A percentile compares a stretch with the other conserved stretches of the same genome.
phyloP scores from a whole-genome alignment of 2,888 invertebrate species.

The Geophilus truncorum region DNA sequence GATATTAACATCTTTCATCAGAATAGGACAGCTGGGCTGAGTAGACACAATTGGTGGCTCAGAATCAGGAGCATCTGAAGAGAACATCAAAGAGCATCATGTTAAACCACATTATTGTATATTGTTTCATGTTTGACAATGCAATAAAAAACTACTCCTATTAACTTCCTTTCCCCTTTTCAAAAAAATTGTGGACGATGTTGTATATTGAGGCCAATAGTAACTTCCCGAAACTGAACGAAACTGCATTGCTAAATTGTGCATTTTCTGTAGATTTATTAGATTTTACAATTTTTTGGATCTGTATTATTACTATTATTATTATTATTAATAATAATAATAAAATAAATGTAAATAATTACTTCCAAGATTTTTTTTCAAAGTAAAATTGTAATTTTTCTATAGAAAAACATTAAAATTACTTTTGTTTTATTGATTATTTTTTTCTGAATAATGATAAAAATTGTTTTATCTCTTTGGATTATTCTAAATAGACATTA shows the following conservation, averaged over 20 bases:
- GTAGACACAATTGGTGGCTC: slow-evolving; percentile 86
- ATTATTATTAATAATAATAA: too few species aligned
- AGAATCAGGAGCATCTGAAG: too few species aligned
- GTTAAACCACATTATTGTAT: background rate
- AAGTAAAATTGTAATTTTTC: background rate
- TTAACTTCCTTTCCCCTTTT: background rate
- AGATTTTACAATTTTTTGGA: background rate
- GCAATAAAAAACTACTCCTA: background rate
- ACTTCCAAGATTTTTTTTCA: background rate
- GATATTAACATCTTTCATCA: too few species aligned
- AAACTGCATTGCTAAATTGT: background rate
- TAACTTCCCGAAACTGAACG: background rate
- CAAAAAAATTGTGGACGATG: background rate
- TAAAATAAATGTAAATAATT: background rate
- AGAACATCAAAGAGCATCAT: slow-evolving; percentile 59
- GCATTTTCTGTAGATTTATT: background rate
- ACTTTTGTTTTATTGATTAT: background rate
- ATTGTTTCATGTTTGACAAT: background rate
- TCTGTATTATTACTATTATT: background rate
- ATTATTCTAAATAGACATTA: background rate
- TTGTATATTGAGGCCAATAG: background rate
- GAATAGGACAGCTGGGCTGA: too few species aligned
- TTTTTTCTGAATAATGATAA: background rate
- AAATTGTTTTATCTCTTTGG: background rate
- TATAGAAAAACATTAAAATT: background rate